phyloP scores from a whole-genome alignment of 2,888 invertebrate genomes.

The Cheilosia soror region DNA sequence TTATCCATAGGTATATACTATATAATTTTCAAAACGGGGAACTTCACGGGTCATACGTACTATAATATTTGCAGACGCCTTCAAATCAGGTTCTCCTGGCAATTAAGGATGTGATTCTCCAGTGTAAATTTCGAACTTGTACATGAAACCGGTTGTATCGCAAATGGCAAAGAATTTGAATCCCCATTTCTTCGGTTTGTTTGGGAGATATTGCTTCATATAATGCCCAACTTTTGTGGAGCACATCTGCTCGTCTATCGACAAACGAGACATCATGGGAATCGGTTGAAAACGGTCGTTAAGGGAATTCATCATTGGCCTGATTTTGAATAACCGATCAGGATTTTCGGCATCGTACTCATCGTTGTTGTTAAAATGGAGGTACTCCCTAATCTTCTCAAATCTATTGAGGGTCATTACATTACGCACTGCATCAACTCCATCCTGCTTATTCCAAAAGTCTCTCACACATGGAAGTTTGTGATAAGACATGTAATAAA shows the following conservation, averaged over 20 bases:
- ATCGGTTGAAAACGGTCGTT: conserved; percentile 55
- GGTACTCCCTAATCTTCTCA: conserved; percentile 65
- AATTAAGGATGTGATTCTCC: conserved; percentile 67
- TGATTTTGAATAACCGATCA: conserved; percentile 65
- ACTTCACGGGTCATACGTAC: conserved; percentile 63
- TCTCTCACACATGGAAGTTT: conserved; percentile 61
- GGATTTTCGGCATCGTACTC: conserved; percentile 59
- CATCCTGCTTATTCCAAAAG: conserved; percentile 60
- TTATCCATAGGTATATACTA: conserved; percentile 44
- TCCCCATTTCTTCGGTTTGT: conserved; percentile 76
- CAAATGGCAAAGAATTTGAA: conserved; percentile 75
- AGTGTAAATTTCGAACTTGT: conserved; percentile 74
- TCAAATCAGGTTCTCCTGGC: conserved; percentile 59
- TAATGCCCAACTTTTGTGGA: conserved; percentile 52
- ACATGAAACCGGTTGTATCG: conserved; percentile 72
- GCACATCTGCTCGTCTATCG: conserved; percentile 50
- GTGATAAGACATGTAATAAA: conserved; percentile 68
- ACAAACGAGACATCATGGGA: conserved; percentile 48
- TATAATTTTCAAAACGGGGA: conserved; percentile 49
- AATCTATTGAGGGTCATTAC: conserved; percentile 58
- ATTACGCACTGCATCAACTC: conserved; percentile 65
- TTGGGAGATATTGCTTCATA: conserved; percentile 60
- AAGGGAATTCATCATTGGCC: conserved; percentile 48
- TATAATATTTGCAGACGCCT: conserved; percentile 74
- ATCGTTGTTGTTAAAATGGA: conserved; percentile 65